Percentiles rank a stretch among this genome's conserved stretches.
Evolutionary conservation across 2,888 invertebrate genomes (phyloP).

Genomic region (Platerodrilus igneus): DNA sequence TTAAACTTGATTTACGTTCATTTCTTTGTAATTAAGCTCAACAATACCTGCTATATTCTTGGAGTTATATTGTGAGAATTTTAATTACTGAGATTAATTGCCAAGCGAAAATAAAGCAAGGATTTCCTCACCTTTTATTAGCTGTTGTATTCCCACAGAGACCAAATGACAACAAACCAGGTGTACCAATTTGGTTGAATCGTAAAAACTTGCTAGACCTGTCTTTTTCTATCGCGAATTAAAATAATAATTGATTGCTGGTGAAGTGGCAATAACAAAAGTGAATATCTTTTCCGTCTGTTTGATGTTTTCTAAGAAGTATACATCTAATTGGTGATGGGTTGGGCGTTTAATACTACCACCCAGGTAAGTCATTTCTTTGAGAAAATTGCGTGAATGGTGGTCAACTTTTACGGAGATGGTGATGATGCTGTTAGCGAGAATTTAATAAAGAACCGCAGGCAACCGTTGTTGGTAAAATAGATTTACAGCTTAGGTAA

Average conservation of each 20-base stretch:
- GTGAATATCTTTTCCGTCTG: background rate
- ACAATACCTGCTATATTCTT: too few relatives aligned
- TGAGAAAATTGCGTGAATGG: conserved; percentile 14
- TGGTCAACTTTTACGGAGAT: conserved; percentile 13
- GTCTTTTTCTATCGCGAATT: conserved; percentile 4
- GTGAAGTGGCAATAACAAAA: background rate
- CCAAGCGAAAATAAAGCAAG: conserved; percentile 9
- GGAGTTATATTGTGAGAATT: too few relatives aligned
- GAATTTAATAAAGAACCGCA: conserved; percentile 23
- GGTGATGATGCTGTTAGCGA: conserved; percentile 23
- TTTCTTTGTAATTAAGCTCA: too few relatives aligned
- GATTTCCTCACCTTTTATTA: conserved; percentile 8
- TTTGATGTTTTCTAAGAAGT: conserved; percentile 6
- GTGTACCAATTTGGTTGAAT: conserved; percentile 9
- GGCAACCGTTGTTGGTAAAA: conserved; percentile 25
- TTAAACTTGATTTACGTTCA: too few relatives aligned
- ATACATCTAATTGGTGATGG: conserved; percentile 5
- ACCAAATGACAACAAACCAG: too few relatives aligned
- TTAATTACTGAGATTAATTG: conserved; percentile 14
- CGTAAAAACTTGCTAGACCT: conserved; percentile 5
- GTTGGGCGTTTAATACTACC: conserved; percentile 2
- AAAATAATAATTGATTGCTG: background rate
- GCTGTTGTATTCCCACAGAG: conserved; percentile 13
- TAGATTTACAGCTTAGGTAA: conserved; percentile 24
- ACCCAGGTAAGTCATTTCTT: conserved; percentile 9